Percentiles rank a stretch among this genome's conserved stretches.
phyloP scores from a whole-genome alignment of 2,888 invertebrate species.

The Parnassius mnemosyne region DNA sequence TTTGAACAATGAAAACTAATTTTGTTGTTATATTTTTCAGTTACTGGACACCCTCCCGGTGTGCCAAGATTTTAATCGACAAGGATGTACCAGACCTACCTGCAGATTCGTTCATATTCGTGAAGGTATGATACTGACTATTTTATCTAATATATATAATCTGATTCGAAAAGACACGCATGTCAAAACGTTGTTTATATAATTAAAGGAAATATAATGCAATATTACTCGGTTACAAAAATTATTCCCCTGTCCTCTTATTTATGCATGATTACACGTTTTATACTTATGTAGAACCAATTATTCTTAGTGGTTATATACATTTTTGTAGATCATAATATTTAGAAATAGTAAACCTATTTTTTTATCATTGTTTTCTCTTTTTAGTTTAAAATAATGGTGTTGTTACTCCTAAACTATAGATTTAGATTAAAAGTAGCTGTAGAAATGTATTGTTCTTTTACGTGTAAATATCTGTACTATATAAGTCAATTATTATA shows the following conservation, averaged over 20 bases:
- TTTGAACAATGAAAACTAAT: constrained; percentile 49
- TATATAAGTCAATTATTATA: too few species aligned
- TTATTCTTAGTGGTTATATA: constrained; percentile 15
- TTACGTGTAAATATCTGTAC: neutral
- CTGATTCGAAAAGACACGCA: neutral
- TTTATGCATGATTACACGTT: constrained; percentile 22
- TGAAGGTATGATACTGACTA: constrained; percentile 86
- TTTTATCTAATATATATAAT: neutral
- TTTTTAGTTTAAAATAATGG: constrained; percentile 6
- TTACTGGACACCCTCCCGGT: constrained; percentile 99
- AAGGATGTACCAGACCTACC: constrained; percentile 97
- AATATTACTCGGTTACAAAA: constrained; percentile 8
- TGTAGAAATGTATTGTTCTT: neutral
- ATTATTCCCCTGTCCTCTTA: constrained; percentile 12
- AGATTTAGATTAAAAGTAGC: constrained; percentile 17
- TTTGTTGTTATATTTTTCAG: constrained; percentile 83
- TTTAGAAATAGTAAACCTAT: constrained; percentile 20
- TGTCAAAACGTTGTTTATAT: constrained; percentile 8
- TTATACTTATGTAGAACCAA: constrained; percentile 19
- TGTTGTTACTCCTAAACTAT: too few species aligned
- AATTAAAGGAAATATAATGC: constrained; percentile 2
- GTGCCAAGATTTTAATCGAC: constrained; percentile 99
- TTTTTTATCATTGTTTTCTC: constrained; percentile 28
- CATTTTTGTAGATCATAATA: constrained; percentile 20
- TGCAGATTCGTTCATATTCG: constrained; percentile 99